Conservation (phyloP, 2,113 vertebrate genomes). For the Hippocampus barbouri region DNA sequence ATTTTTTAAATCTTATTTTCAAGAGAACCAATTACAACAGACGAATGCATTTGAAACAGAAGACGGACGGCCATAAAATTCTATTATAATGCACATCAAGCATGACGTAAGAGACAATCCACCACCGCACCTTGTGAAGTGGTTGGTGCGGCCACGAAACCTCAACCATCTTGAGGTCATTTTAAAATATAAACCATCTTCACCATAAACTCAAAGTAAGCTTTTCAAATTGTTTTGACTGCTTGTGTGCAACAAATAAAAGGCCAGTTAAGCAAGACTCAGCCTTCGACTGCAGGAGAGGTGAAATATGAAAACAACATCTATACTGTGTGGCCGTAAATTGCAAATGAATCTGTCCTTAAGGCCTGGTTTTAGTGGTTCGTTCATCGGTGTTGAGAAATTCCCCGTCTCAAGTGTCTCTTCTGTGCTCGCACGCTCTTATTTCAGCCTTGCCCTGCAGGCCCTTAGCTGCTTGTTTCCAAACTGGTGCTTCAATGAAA, state of each 20-base stretch:
- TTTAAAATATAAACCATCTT: background rate
- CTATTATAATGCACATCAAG: background rate
- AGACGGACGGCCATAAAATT: background rate
- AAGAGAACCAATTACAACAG: background rate
- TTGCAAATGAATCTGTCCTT: constrained; percentile 32
- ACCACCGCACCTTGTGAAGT: background rate
- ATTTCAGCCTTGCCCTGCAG: constrained; percentile 32
- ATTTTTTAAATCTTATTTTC: too few relatives aligned
- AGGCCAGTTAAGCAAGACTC: background rate
- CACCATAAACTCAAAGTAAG: background rate
- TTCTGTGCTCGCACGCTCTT: constrained; percentile 21
- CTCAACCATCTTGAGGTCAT: background rate
- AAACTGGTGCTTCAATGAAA: constrained; percentile 19
- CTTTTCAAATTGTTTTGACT: background rate
- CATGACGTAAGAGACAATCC: background rate
- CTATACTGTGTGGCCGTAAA: constrained; percentile 9
- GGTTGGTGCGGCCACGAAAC: background rate
- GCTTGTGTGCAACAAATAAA: background rate
- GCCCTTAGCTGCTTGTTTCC: constrained; percentile 30
- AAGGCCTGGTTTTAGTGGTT: constrained; percentile 17
- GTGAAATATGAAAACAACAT: constrained; percentile 6
- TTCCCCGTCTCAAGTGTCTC: constrained; percentile 39
- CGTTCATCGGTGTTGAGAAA: constrained; percentile 23
- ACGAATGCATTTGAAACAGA: background rate
- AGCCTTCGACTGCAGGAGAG: background rate